Evolutionary conservation across 2,797 vertebrate genomes (phyloP), one percentile per base, ranked within the genome.

Genomic region (Oryzias sinensis): DNA sequence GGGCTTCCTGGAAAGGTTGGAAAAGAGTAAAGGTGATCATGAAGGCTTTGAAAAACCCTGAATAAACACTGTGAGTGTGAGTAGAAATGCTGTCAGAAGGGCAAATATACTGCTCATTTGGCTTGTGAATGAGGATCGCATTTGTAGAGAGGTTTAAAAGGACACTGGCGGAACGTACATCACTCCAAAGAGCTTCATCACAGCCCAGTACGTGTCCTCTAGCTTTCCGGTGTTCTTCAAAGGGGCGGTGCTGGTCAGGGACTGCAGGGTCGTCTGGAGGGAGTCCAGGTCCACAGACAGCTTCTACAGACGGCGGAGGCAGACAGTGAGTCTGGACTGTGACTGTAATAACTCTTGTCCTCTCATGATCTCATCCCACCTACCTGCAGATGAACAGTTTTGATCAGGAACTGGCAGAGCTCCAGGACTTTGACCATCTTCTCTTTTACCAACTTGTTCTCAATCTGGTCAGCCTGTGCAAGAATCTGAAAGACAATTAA

Each of bases 201-300:
- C 89, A 0, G 93, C 92, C 96, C 97, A 99, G 89, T 95, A 98
- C 5, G 90, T 90, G 75, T 94, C 92, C 16, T 92, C 87, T 0
- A 98, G 84, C 18, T 92, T 90, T 0, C 88, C 82, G 0, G 92
- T 88, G 14, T 87, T 93, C 6, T 89, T 77, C 0, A 93, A 76
- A 3, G 59, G 70, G 14, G 90, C 78, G 4, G 71, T 53, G 47
- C 83, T 70, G 9, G 76, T 80, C 66, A 95, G 73, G 0, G 61
- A 14, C 20, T 87, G 69, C 53, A 98, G 88, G 17, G 75, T 85
- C 0, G 48, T 42, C 51, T 89, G 80, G 53, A 98, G 80, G 16
- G 84, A 59, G 0, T 57, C 59, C 65, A 96, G 43, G 49, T 90
- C 85, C 70, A 94, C 76, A 0, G 27, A 15, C 77, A 95, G 73